Evolutionary conservation across 2,888 invertebrate species (phyloP).

Genomic region (Amphipyra tragopoginis): DNA sequence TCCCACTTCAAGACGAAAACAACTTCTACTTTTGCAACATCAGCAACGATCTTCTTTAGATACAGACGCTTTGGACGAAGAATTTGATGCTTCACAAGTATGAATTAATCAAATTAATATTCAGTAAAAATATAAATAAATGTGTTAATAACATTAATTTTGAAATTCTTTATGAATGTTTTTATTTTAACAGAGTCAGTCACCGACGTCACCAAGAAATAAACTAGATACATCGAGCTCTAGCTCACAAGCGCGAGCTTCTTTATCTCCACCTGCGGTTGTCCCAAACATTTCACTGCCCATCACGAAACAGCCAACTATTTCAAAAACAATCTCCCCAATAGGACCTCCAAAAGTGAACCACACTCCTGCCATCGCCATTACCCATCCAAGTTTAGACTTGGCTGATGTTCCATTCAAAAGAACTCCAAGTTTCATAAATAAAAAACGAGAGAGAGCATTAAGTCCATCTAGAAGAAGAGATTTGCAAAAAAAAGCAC

Average conservation of each 20-base stretch:
- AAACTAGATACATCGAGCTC: slow-evolving; percentile 84
- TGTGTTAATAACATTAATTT: no score
- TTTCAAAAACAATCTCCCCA: slow-evolving; percentile 77
- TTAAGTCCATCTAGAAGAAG: slow-evolving; percentile 87
- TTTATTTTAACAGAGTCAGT: slow-evolving; percentile 80
- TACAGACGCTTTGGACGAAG: slow-evolving; percentile 94
- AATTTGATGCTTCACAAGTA: slow-evolving; percentile 91
- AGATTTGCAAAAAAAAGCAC: slow-evolving; percentile 82
- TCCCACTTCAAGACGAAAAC: slow-evolving; percentile 94
- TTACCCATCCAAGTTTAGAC: slow-evolving; percentile 89
- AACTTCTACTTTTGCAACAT: slow-evolving; percentile 94
- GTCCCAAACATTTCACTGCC: slow-evolving; percentile 83
- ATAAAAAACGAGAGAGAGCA: slow-evolving; percentile 87
- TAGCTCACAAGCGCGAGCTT: slow-evolving; percentile 78
- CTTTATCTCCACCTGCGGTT: slow-evolving; percentile 85
- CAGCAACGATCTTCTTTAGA: slow-evolving; percentile 96
- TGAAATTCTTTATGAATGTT: slow-evolving; percentile 8
- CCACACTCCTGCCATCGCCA: slow-evolving; percentile 89
- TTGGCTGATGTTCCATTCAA: slow-evolving; percentile 85
- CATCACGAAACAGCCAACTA: slow-evolving; percentile 86
- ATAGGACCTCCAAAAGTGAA: slow-evolving; percentile 74
- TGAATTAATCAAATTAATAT: slow-evolving; percentile 8
- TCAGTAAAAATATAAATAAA: no score
- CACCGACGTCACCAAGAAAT: slow-evolving; percentile 88
- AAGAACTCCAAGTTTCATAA: slow-evolving; percentile 86